Base-by-base conservation (phyloP, 2,797 vertebrate species). In the Neosilurus mollespiculum region DNA sequence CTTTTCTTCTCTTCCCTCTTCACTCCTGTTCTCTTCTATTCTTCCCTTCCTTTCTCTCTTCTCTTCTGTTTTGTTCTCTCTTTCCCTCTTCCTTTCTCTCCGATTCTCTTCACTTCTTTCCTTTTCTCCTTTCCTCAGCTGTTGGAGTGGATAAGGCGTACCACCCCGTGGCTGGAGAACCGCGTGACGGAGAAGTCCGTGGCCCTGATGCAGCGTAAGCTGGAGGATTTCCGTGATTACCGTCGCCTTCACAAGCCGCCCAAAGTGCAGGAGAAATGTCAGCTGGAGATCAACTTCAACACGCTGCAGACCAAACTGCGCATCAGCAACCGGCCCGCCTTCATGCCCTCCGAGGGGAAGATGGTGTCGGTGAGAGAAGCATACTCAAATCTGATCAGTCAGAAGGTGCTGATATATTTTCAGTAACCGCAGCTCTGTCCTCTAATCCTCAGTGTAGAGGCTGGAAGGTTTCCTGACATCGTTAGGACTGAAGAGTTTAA, bases 271-370 rank as follows among this genome's bases (percentile, higher is more conserved):
- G 98, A 99, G 92, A 99, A 99, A 87, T 99, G 98, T 91, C 97
- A 99, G 87, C 92, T 99, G 90, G 98, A 99, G 93, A 99, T 99
- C 87, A 99, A 96, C 93, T 99, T 99, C 92, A 99, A 99, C 93
- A 99, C 98, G 3, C 93, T 99, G 92, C 98, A 99, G 93, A 99
- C 97, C 85, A 99, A 98, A 90, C 89, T 99, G 86, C 93, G 97
- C 83, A 97, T 99, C 93, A 99, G 98, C 92, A 99, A 97, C 89
- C 94, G 98, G 0, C 98, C 98, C 0, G 96, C 97, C 83, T 99
- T 97, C 91, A 99, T 99, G 98, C 98, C 98, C 80, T 99, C 97
- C 0, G 98, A 99, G 90, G 98, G 98, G 81, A 99, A 99, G 94
- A 96, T 99, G 97, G 98, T 99, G 89, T 99, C 98, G 89, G 98